These are phyloP conservation scores for Carcharodon carcharias DNA, from an alignment of 2,797 vertebrate genomes.

Conservation along the genomic window DNA sequence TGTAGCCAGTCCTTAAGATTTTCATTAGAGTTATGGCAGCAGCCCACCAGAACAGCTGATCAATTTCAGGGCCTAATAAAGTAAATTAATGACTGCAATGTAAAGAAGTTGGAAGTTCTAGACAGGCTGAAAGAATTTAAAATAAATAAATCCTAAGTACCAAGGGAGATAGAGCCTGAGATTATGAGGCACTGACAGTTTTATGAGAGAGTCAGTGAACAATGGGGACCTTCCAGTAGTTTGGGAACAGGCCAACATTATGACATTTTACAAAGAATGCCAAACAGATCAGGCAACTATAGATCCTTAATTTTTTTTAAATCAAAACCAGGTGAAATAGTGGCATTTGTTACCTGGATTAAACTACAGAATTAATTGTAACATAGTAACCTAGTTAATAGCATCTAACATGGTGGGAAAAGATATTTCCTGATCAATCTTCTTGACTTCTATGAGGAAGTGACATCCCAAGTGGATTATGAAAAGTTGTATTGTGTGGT, in stretches of 20 bases:
- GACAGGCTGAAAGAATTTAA: background rate
- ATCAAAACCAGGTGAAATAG: background rate
- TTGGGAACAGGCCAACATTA: background rate
- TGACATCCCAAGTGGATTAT: background rate
- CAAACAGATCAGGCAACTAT: background rate
- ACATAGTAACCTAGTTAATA: background rate
- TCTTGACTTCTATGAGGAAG: background rate
- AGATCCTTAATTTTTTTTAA: background rate
- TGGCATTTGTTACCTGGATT: background rate
- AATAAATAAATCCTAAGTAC: background rate
- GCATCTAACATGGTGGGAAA: background rate
- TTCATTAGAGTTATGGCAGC: background rate
- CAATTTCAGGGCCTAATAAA: constrained; percentile 1
- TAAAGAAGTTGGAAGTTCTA: background rate
- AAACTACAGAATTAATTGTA: background rate
- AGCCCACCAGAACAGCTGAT: background rate
- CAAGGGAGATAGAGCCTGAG: background rate
- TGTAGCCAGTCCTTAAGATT: background rate
- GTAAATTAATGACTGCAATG: background rate
- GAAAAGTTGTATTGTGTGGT: background rate
- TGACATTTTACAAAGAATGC: background rate
- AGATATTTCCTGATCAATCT: background rate
- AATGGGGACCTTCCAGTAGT: background rate
- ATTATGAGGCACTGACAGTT: background rate
- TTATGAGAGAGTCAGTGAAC: background rate